Conservation (phyloP, 2,888 invertebrate species). For the Heliconius charithonia region DNA sequence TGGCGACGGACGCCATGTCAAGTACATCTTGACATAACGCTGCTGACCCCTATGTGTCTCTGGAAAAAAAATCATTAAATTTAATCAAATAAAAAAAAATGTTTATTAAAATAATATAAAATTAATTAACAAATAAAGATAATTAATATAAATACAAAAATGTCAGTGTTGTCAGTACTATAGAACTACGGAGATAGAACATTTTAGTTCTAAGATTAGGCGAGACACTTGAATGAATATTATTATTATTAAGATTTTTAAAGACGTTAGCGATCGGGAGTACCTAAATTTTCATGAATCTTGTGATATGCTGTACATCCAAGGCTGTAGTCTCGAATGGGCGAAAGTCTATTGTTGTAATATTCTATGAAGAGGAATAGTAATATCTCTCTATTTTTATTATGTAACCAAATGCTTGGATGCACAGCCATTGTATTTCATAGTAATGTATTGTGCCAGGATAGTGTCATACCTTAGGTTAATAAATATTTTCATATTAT, state of each 20-base stretch:
- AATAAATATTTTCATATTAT: background rate
- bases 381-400: too few species aligned
- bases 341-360: too few species aligned
- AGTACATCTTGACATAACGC: slow-evolving; percentile 12
- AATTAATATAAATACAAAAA: too few species aligned
- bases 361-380: too few species aligned
- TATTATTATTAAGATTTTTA: too few species aligned
- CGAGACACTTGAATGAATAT: too few species aligned
- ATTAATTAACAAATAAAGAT: too few species aligned
- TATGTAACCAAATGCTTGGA: too few species aligned
- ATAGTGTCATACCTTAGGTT: background rate
- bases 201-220: background rate
- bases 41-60: slow-evolving; percentile 54
- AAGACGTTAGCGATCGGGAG: background rate
- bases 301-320: background rate
- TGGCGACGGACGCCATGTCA: slow-evolving; percentile 20
- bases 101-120: too few species aligned
- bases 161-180: too few species aligned
- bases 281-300: background rate
- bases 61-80: slow-evolving; percentile 47
- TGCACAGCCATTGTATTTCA: too few species aligned
- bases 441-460: background rate
- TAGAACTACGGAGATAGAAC: background rate
- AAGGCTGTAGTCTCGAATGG: background rate
- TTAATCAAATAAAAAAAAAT: background rate